Conservation (phyloP, 2,888 invertebrate genomes). For the Nymphalis polychloros region DNA sequence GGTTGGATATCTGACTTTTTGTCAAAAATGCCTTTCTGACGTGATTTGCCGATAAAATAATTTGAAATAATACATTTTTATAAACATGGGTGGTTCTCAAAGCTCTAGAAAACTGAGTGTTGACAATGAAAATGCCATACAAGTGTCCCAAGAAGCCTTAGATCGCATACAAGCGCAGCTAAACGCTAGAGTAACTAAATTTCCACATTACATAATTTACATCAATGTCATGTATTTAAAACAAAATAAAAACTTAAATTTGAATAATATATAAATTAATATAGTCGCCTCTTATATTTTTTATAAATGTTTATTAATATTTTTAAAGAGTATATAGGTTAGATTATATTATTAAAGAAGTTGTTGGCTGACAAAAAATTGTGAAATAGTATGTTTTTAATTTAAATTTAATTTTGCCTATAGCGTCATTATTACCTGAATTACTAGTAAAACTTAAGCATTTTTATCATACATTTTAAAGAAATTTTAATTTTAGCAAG, state of each 20-base stretch:
- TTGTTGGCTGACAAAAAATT: too few relatives aligned
- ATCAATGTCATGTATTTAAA: conserved; percentile 69
- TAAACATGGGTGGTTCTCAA: conserved; percentile 82
- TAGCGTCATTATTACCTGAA: too few relatives aligned
- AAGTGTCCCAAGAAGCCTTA: conserved; percentile 76
- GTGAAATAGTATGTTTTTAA: too few relatives aligned
- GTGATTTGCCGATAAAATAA: conserved; percentile 68
- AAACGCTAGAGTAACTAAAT: conserved; percentile 68
- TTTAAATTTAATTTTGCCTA: too few relatives aligned
- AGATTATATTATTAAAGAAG: too few relatives aligned
- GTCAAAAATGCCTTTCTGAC: conserved; percentile 71
- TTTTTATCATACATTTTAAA: neutral
- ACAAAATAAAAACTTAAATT: conserved; percentile 43
- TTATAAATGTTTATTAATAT: too few relatives aligned
- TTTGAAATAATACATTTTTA: conserved; percentile 57
- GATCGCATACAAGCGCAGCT: conserved; percentile 74
- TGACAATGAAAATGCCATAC: conserved; percentile 76
- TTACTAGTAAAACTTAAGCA: too few relatives aligned
- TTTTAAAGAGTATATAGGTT: too few relatives aligned
- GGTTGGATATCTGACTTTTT: conserved; percentile 19
- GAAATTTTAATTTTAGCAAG: conserved; percentile 52
- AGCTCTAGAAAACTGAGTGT: conserved; percentile 79
- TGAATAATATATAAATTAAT: too few relatives aligned
- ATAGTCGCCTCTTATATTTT: too few relatives aligned
- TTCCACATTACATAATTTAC: conserved; percentile 76